phyloP scores from a whole-genome alignment of 2,888 invertebrate species.

The Coecobrya sp. region DNA sequence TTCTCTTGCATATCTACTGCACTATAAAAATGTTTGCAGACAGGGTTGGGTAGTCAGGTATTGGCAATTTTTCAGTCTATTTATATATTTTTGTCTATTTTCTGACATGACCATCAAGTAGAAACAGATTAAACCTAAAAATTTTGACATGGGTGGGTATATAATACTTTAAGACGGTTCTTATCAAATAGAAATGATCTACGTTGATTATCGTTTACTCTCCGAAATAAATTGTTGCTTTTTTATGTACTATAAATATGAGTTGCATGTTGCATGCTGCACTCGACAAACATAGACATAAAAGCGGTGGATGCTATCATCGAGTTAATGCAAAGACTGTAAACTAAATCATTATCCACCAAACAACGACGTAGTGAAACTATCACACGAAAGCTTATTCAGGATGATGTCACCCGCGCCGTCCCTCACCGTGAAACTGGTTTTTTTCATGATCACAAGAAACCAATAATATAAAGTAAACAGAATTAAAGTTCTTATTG shows the following conservation, averaged over 20 bases:
- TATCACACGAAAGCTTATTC: not conserved
- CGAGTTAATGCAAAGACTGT: not conserved
- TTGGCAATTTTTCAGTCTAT: no score
- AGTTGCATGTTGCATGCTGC: no score
- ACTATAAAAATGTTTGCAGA: not conserved
- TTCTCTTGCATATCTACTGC: not conserved
- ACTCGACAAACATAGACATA: not conserved
- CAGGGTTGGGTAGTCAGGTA: not conserved
- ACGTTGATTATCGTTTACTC: not conserved
- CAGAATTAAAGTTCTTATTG: not conserved
- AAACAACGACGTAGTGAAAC: not conserved
- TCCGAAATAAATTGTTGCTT: not conserved
- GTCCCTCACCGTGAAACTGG: conserved; percentile 54
- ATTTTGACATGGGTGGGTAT: not conserved
- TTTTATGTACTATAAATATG: not conserved
- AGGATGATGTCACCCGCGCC: conserved; percentile 67
- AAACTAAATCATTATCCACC: conserved; percentile 38
- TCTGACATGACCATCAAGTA: not conserved
- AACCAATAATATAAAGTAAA: not conserved
- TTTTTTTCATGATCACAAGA: conserved; percentile 62
- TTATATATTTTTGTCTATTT: not conserved
- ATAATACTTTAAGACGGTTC: not conserved
- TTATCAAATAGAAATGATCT: not conserved
- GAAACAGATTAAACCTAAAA: not conserved
- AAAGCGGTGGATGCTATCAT: not conserved